Evolutionary conservation across 2,797 vertebrate genomes (phyloP), one percentile per base, ranked within the genome.

Genomic region (Sarcoramphus papa): DNA sequence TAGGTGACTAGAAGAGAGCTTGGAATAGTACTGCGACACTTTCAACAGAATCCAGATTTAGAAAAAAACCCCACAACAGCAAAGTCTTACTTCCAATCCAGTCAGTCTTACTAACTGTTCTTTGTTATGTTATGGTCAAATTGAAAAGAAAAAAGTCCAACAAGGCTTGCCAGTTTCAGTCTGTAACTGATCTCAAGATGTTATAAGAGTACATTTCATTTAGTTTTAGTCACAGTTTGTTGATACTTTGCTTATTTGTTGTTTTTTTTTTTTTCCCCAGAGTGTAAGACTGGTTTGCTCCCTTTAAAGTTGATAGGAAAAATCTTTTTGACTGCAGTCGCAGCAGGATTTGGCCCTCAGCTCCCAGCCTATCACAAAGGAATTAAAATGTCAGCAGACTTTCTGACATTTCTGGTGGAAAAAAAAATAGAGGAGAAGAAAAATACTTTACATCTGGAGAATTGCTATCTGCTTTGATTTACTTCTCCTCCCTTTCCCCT

Each of bases 391-490:
- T 98, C 97, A 98, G 95, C 96, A 97, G 97, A 94, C 96, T 94
- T 97, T 98, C 96, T 97, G 96, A 97, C 96, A 98, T 98, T 97
- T 98, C 97, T 98, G 74, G 69, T 97, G 95, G 94, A 97, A 97
- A 97, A 97, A 92, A 80, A 93, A 91, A 83, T 75, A 93, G 82
- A 92, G 81, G 89, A 90, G 95, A 98, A 98, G 97, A 98, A 98
- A 98, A 98, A 98, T 98, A 98, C 97, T 97, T 97, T 98, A 98
- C 98, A 98, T 98, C 98, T 98, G 98, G 98, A 98, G 98, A 98
- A 98, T 95, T 97, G 97, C 97, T 98, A 97, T 98, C 97, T 95
- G 94, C 97, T 97, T 98, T 98, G 98, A 98, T 98, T 98, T 98
- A 98, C 97, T 98, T 98, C 98, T 98, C 98, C 98, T 98, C 98